Percentiles rank a stretch among this genome's conserved stretches.
Conservation (phyloP, 2,113 vertebrate species). For the Chaetodon auriga region DNA sequence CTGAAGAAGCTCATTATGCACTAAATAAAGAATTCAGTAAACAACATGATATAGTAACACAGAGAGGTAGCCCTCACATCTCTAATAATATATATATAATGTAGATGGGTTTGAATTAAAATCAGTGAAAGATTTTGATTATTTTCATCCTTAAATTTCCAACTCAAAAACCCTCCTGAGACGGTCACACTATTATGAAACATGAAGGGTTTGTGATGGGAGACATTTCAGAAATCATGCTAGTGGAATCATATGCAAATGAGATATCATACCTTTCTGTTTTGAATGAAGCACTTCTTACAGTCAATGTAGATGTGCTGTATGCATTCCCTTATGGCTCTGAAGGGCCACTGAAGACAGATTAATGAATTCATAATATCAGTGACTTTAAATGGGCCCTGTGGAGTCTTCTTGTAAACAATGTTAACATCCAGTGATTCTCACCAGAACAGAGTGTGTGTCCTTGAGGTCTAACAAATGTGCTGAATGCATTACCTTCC, state of each 20-base stretch:
- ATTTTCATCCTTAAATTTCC: neutral
- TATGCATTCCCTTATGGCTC: neutral
- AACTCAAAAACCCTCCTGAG: neutral
- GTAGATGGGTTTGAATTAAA: neutral
- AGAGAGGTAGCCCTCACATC: neutral
- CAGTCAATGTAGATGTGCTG: neutral
- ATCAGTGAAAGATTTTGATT: neutral
- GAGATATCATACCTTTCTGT: neutral
- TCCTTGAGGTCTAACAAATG: no score
- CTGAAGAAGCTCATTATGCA: slow-evolving; percentile 36
- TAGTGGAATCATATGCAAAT: neutral
- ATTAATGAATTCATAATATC: neutral
- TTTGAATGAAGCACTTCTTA: neutral
- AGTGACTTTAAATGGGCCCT: no score
- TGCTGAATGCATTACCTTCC: no score
- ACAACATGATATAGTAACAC: slow-evolving; percentile 24
- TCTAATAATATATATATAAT: neutral
- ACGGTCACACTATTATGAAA: neutral
- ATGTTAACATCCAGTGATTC: neutral
- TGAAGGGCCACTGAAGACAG: neutral
- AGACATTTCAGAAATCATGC: neutral
- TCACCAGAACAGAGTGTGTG: neutral
- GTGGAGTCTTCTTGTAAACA: neutral
- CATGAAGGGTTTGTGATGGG: neutral
- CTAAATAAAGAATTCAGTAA: slow-evolving; percentile 32